phyloP scores from a whole-genome alignment of 2,797 vertebrate genomes.

The Cuniculus paca region DNA sequence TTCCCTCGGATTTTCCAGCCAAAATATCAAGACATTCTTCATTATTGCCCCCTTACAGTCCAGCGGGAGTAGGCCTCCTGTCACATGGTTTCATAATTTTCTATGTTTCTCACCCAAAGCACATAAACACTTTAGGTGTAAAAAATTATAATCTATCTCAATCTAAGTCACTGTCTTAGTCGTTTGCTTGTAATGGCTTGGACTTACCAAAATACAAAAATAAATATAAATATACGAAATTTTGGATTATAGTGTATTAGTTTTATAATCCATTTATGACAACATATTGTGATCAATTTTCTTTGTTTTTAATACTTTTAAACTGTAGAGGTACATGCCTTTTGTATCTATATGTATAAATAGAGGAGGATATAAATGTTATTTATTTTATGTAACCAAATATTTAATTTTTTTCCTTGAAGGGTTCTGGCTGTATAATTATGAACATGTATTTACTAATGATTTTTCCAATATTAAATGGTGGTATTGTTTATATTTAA shows the following conservation, averaged over 20 bases:
- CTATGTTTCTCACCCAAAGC: neutral
- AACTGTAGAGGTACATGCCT: neutral
- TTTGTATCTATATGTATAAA: neutral
- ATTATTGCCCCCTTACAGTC: neutral
- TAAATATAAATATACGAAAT: neutral
- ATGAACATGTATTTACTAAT: neutral
- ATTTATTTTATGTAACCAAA: slow-evolving; percentile 19
- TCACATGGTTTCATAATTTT: slow-evolving; percentile 17
- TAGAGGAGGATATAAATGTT: neutral
- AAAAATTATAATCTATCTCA: neutral
- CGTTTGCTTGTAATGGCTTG: neutral
- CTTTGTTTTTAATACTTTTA: slow-evolving; percentile 22
- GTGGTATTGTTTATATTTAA: neutral
- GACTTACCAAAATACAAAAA: neutral
- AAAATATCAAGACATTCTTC: neutral
- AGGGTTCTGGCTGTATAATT: neutral
- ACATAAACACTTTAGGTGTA: neutral
- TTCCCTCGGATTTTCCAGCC: neutral
- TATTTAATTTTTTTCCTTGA: slow-evolving; percentile 30
- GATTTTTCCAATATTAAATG: neutral
- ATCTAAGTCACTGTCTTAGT: neutral
- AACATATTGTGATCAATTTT: neutral
- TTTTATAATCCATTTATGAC: slow-evolving; percentile 38
- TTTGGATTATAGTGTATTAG: neutral
- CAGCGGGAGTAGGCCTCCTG: neutral